Conservation (phyloP, 2,797 vertebrate genomes). For the Tokudaia tokunoshimensis region DNA sequence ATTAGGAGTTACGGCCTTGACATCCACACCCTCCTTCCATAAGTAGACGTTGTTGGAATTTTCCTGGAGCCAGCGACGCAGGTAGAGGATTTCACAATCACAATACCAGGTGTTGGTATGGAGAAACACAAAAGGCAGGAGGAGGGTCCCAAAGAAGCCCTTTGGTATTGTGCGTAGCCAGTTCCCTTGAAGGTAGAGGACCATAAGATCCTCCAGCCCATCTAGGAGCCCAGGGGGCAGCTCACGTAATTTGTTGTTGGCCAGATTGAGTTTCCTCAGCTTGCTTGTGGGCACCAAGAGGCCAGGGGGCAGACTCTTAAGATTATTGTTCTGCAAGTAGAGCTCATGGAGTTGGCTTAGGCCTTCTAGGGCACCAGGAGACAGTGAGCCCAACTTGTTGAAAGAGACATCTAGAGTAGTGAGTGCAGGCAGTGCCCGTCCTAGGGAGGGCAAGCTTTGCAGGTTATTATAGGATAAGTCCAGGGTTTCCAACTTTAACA, state of each 20-base stretch:
- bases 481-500: constrained; percentile 68
- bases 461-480: constrained; percentile 79
- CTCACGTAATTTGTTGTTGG: constrained; percentile 62
- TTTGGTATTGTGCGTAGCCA: constrained; percentile 64
- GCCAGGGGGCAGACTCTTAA: constrained; percentile 50
- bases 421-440: constrained; percentile 57
- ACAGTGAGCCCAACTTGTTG: constrained; percentile 74
- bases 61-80: constrained; percentile 76
- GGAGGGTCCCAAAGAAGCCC: constrained; percentile 66
- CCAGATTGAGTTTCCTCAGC: constrained; percentile 76
- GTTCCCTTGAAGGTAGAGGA: constrained; percentile 81
- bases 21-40: neutral
- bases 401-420: constrained; percentile 70
- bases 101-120: constrained; percentile 83
- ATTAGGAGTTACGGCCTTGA: constrained; percentile 50
- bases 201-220: neutral
- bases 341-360: constrained; percentile 70
- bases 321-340: constrained; percentile 75
- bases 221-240: constrained; percentile 73
- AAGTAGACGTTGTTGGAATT: constrained; percentile 60
- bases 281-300: neutral
- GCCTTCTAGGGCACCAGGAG: constrained; percentile 14
- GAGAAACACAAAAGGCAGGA: constrained; percentile 74
- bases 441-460: constrained; percentile 70
- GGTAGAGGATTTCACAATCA: constrained; percentile 79